Conservation (phyloP, 2,113 vertebrate species). For the Tauraco erythrolophus region DNA sequence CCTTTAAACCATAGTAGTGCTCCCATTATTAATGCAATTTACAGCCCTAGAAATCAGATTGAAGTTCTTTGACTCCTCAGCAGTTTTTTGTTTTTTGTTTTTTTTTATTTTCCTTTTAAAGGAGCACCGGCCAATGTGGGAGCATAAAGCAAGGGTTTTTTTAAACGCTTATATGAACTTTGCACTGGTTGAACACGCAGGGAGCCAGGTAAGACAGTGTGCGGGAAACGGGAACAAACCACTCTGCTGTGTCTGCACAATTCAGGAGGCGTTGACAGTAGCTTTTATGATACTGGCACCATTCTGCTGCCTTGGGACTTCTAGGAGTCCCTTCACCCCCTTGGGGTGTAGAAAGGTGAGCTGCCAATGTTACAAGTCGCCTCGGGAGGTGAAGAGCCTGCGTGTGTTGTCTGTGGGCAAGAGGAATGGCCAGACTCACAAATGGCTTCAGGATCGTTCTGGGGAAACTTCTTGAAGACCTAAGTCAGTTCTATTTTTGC, state of each 20-base stretch:
- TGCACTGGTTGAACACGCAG: not conserved
- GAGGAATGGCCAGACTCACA: not conserved
- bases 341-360: not conserved
- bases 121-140: not conserved
- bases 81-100: not conserved
- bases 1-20: slow-evolving; percentile 52
- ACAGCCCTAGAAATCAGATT: slow-evolving; percentile 9
- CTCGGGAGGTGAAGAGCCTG: not conserved
- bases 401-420: not conserved
- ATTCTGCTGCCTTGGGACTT: not conserved
- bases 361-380: not conserved
- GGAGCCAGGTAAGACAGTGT: not conserved
- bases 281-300: not conserved
- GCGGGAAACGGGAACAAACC: not conserved
- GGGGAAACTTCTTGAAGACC: not conserved
- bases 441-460: not conserved
- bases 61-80: slow-evolving; percentile 1
- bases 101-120: not conserved
- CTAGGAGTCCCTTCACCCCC: not conserved
- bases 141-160: not conserved
- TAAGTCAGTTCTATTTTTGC: not conserved
- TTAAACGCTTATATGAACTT: not conserved
- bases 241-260: not conserved
- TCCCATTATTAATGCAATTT: slow-evolving; percentile 55
- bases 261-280: not conserved